Conservation (phyloP, 2,113 vertebrate species). For the Festucalex cinctus region DNA sequence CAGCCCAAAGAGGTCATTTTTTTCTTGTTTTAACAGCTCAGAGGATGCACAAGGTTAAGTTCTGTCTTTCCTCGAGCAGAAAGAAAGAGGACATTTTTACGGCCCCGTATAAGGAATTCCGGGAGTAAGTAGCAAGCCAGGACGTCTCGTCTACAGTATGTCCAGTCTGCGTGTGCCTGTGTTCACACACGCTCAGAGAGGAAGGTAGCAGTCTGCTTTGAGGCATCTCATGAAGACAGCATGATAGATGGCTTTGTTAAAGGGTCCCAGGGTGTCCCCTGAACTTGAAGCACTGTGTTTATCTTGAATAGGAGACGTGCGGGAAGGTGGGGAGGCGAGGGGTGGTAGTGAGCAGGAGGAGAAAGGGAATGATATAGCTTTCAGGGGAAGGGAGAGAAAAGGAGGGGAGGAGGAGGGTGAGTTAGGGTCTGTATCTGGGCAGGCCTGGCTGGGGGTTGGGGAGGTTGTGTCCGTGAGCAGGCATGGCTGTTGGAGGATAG, state of each 20-base stretch:
- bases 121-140: slow-evolving; percentile 24
- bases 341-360: slow-evolving; percentile 69
- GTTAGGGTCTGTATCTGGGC: slow-evolving; percentile 59
- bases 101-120: slow-evolving; percentile 19
- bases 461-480: slow-evolving; percentile 56
- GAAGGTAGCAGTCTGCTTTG: slow-evolving; percentile 64
- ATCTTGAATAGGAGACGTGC: slow-evolving; percentile 95
- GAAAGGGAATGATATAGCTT: slow-evolving; percentile 82
- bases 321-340: slow-evolving; percentile 58
- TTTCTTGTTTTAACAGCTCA: slow-evolving; percentile 22
- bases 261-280: slow-evolving; percentile 99
- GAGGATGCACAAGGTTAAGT: slow-evolving; percentile 1
- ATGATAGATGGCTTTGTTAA: slow-evolving; percentile 99
- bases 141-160: slow-evolving; percentile 23
- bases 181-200: slow-evolving; percentile 11
- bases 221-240: slow-evolving; percentile 92
- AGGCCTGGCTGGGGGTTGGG: slow-evolving; percentile 62
- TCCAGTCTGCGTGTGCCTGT: slow-evolving; percentile 36
- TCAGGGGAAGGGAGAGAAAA: slow-evolving; percentile 66
- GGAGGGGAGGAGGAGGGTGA: slow-evolving; percentile 43
- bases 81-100: slow-evolving; percentile 86
- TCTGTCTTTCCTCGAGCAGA: slow-evolving; percentile 50
- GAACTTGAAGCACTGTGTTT: slow-evolving; percentile 99
- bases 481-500: slow-evolving; percentile 54
- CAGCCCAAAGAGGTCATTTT: slow-evolving; percentile 34